Evolutionary conservation across 2,888 invertebrate genomes (phyloP).

Genomic region (Platycheirus rosarum): DNA sequence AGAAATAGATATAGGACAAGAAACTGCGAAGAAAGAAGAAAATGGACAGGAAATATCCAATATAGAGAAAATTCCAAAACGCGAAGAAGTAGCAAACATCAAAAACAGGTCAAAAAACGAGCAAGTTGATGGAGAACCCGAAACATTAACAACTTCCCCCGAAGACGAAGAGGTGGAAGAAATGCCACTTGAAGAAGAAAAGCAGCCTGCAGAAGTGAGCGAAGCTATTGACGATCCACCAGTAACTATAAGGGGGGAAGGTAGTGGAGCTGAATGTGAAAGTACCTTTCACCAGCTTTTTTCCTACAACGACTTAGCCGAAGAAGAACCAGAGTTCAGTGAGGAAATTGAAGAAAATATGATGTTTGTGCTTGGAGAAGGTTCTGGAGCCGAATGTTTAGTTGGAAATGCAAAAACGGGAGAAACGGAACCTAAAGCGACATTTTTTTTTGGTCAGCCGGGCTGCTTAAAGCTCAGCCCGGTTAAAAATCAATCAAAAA

Average conservation of each 20-base stretch:
- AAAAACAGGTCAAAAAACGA: too few species aligned
- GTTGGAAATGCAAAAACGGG: constrained; percentile 86
- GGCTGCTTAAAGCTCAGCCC: constrained; percentile 82
- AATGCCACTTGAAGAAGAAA: constrained; percentile 31
- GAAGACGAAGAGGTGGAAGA: constrained; percentile 78
- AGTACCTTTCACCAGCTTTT: constrained; percentile 19
- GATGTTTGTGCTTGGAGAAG: constrained; percentile 86
- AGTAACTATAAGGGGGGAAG: constrained; percentile 88
- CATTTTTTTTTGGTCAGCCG: constrained; percentile 83
- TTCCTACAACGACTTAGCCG: constrained; percentile 14
- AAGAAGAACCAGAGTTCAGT: constrained; percentile 82
- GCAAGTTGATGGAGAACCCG: constrained; percentile 18
- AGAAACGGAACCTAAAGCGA: constrained; percentile 78
- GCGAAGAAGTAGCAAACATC: neutral
- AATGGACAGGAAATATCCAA: neutral
- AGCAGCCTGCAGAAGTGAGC: constrained; percentile 82
- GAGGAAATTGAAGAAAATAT: constrained; percentile 90
- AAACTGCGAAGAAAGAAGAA: constrained; percentile 12
- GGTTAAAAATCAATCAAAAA: constrained; percentile 77
- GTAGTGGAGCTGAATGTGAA: constrained; percentile 87
- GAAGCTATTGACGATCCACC: constrained; percentile 89
- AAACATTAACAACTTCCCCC: constrained; percentile 8
- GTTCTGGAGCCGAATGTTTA: constrained; percentile 88
- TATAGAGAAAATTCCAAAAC: neutral
- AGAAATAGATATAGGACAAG: constrained; percentile 22